Conservation (phyloP, 2,113 vertebrate species). For the Sapajus apella region DNA sequence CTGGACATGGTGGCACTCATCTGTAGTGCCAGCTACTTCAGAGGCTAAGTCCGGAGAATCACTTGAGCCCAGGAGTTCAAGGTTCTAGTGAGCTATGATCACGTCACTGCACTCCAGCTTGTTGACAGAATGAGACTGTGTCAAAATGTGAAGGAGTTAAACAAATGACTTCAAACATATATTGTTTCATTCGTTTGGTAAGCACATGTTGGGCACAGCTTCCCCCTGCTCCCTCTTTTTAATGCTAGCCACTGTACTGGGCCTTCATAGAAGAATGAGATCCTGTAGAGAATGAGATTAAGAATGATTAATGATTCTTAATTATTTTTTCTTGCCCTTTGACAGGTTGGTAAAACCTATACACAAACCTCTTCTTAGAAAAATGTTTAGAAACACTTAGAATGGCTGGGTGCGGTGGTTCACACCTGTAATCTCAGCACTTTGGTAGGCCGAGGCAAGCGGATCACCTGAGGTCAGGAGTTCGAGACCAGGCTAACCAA, state of each 20-base stretch:
- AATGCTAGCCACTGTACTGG: background rate
- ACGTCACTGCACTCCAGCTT: background rate
- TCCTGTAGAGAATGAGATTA: background rate
- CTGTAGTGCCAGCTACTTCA: background rate
- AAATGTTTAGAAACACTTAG: background rate
- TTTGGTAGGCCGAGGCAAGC: too few species aligned
- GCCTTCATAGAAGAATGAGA: background rate
- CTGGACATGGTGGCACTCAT: background rate
- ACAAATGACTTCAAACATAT: background rate
- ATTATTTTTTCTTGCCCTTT: conserved; percentile 35
- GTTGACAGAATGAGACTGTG: background rate
- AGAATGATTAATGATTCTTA: background rate
- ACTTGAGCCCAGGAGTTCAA: background rate
- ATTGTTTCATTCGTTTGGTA: background rate
- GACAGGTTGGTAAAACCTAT: background rate
- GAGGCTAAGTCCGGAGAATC: background rate
- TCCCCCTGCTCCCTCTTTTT: background rate
- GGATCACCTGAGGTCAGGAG: too few species aligned
- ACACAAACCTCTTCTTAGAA: background rate
- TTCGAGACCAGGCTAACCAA: too few species aligned
- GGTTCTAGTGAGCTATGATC: background rate
- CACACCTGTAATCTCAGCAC: too few species aligned
- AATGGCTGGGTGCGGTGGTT: background rate
- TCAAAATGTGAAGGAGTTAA: background rate
- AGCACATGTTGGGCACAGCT: background rate